phyloP scores from a whole-genome alignment of 1,140 invertebrate genomes.

The Heliothis subflexa region DNA sequence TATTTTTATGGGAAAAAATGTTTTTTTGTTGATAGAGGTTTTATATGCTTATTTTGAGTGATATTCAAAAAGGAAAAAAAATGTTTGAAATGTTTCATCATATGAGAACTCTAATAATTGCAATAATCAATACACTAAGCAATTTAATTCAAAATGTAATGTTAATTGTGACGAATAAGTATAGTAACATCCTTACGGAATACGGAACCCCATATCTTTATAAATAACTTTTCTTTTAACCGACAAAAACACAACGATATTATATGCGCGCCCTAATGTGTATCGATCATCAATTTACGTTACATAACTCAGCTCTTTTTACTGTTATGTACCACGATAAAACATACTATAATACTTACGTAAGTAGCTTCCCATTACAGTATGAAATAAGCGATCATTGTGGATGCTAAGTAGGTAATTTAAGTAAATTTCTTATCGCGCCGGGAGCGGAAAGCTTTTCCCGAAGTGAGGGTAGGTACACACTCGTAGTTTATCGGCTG shows the following conservation, averaged over 20 bases:
- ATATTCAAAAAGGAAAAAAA: too few relatives aligned
- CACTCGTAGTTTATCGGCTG: constrained; percentile 10
- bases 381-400: constrained; percentile 36
- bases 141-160: too few relatives aligned
- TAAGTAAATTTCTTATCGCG: constrained; percentile 68
- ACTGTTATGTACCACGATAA: constrained; percentile 3
- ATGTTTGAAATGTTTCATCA: too few relatives aligned
- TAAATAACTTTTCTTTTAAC: background rate
- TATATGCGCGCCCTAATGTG: background rate
- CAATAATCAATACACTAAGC: too few relatives aligned
- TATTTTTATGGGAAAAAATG: constrained; percentile 23
- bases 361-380: background rate
- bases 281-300: constrained; percentile 20
- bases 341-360: constrained; percentile 17
- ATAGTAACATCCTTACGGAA: too few relatives aligned
- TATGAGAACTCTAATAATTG: too few relatives aligned
- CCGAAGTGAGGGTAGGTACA: constrained; percentile 57
- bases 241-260: background rate
- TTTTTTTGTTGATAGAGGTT: background rate
- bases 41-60: too few relatives aligned
- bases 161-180: too few relatives aligned
- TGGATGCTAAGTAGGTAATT: constrained; percentile 62
- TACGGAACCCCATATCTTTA: too few relatives aligned
- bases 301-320: constrained; percentile 26
- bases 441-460: constrained; percentile 64